Base-by-base conservation (phyloP, 2,113 vertebrate species). In the Amia ocellicauda region DNA sequence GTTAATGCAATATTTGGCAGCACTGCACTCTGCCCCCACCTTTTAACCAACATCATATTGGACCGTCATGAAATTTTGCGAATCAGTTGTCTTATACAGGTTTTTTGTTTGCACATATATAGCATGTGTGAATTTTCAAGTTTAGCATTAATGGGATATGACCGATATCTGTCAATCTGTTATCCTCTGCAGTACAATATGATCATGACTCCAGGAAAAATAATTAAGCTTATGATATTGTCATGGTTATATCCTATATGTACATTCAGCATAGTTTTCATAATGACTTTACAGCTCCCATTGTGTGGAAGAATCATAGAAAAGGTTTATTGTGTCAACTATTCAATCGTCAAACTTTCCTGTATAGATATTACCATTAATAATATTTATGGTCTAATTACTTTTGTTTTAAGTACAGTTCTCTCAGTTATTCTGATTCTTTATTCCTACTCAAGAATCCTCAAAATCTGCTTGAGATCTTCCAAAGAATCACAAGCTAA, bases 281-380 rank as follows among this genome's bases (percentile, higher is more conserved):
- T 1, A 20, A 9, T 53, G 5, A 53, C 51, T 53, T 8, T 11
- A 7, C 19, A 3, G 9, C 51, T 53, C 9, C 51, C 19, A 26
- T 20, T 53, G 2, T 53, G 51, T 53, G 51, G 51, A 22, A 53
- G 14, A 4, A 53, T 53, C 51, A 53, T 53, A 24, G 51, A 53
- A 23, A 50, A 53, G 24, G 24, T 53, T 19, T 53, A 53, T 20
- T 53, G 51, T 22, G 51, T 23, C 14, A 53, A 53, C 51, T 53
- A 53, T 53, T 26, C 51, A 23, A 20, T 53, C 4, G 51, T 53
- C 51, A 53, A 19, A 23, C 23, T 53, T 23, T 3, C 51, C 10
- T 53, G 51, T 20, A 10, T 16, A 10, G 47, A 50, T 23, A 53
- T 14, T 20, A 53, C 47, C 7, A 20, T 26, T 53, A 23, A 23